Conservation (phyloP, 2,888 invertebrate species). For the Macrophya alboannulata region DNA sequence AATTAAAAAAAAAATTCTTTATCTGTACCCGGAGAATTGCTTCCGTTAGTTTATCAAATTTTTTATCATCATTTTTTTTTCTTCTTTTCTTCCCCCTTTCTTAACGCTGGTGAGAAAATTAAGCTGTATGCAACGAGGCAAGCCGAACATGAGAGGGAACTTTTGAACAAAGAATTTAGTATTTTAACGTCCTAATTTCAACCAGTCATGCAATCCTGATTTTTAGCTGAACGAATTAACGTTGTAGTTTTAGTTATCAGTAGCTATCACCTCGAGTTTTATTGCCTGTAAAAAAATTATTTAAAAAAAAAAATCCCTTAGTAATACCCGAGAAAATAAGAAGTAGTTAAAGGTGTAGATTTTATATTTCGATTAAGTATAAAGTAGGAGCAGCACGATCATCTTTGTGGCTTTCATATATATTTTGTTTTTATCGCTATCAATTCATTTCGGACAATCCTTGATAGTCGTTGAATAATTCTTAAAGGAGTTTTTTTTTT, state of each 20-base stretch:
- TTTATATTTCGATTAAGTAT: background rate
- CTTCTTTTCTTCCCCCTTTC: background rate
- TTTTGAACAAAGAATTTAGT: background rate
- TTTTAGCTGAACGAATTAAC: background rate
- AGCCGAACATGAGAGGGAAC: background rate
- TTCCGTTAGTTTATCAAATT: too few relatives aligned
- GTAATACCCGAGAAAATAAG: background rate
- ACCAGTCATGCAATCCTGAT: conserved; percentile 41
- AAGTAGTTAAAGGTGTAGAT: background rate
- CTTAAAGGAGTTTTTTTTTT: background rate
- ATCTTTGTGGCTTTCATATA: background rate
- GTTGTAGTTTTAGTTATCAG: conserved; percentile 47
- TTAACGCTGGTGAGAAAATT: background rate
- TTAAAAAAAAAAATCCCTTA: background rate
- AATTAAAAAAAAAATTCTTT: too few relatives aligned
- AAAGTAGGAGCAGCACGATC: too few relatives aligned
- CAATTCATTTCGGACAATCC: background rate
- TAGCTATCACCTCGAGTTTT: conserved; percentile 12
- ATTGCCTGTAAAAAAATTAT: conserved; percentile 14
- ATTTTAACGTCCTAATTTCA: conserved; percentile 30
- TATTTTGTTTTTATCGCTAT: background rate
- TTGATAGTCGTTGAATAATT: background rate
- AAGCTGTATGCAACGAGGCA: conserved; percentile 1
- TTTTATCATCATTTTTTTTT: background rate
- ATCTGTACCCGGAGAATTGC: too few relatives aligned